A percentile compares a stretch with the other conserved stretches of the same genome.
Conservation (phyloP, 2,888 invertebrate genomes). For the Melangyna quadrimaculata region DNA sequence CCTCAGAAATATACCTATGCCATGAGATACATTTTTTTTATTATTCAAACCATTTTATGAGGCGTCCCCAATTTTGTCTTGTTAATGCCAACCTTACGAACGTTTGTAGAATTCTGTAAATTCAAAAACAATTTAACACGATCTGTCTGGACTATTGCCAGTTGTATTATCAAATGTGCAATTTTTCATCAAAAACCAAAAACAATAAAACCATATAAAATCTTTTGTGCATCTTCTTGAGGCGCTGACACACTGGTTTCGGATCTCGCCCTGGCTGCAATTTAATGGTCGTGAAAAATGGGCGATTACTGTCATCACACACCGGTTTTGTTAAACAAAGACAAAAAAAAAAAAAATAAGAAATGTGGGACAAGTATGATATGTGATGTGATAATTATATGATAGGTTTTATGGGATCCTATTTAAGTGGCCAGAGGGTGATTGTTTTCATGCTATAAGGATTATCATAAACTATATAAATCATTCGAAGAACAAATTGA, state of each 20-base stretch:
- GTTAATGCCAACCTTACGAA: too few species aligned
- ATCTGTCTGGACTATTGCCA: background rate
- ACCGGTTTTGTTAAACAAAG: constrained; percentile 30
- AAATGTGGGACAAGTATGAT: constrained; percentile 62
- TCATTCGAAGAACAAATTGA: constrained; percentile 7
- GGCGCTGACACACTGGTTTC: constrained; percentile 33
- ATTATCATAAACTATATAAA: constrained; percentile 37
- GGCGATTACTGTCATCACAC: constrained; percentile 70
- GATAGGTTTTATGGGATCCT: constrained; percentile 55
- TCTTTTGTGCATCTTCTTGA: constrained; percentile 18
- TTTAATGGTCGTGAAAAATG: constrained; percentile 70
- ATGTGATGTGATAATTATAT: constrained; percentile 66
- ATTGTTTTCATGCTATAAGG: background rate
- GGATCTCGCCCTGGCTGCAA: constrained; percentile 42
- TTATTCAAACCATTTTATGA: too few species aligned
- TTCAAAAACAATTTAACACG: background rate
- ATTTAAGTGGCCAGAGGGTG: constrained; percentile 36
- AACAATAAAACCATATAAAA: background rate
- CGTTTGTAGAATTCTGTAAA: too few species aligned
- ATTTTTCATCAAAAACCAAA: constrained; percentile 19
- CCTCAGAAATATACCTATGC: too few species aligned
- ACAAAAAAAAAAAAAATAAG: background rate
- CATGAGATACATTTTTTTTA: too few species aligned
- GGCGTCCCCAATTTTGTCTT: too few species aligned
- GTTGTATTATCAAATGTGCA: constrained; percentile 42